Percentiles rank a stretch among this genome's conserved stretches.
Evolutionary conservation across 2,888 invertebrate species (phyloP).

Genomic region (Aplocera efformata): DNA sequence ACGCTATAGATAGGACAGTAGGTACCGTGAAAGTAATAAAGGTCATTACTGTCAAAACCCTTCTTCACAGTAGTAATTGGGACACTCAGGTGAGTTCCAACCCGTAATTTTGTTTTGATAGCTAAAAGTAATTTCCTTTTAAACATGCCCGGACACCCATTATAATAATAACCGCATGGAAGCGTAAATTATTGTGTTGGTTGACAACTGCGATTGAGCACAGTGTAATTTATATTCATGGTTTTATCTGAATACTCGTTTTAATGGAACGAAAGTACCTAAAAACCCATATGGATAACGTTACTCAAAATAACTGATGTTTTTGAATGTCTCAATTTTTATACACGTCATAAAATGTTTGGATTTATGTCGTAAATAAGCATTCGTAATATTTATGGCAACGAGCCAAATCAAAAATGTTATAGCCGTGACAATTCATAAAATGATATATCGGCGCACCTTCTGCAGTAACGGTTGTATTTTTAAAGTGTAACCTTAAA

Average conservation of each 20-base stretch:
- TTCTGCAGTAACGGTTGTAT: background rate
- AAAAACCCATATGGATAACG: slow-evolving; percentile 4
- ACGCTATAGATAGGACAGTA: slow-evolving; percentile 5
- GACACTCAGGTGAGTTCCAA: slow-evolving; percentile 3
- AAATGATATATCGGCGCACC: slow-evolving; percentile 6
- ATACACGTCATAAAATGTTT: slow-evolving; percentile 10
- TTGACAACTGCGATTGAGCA: slow-evolving; percentile 18
- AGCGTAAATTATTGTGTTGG: slow-evolving; percentile 19
- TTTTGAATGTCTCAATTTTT: slow-evolving; percentile 9
- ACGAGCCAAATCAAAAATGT: slow-evolving; percentile 14
- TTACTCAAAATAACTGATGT: background rate
- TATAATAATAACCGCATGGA: slow-evolving; percentile 13
- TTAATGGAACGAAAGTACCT: slow-evolving; percentile 14
- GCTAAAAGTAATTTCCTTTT: slow-evolving; percentile 11
- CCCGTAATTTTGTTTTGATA: slow-evolving; percentile 10
- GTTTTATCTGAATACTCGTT: slow-evolving; percentile 15
- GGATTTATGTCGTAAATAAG: slow-evolving; percentile 14
- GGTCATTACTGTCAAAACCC: background rate
- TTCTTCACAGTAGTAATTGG: slow-evolving; percentile 3
- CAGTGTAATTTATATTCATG: slow-evolving; percentile 22
- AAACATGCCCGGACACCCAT: slow-evolving; percentile 11
- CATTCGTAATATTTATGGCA: slow-evolving; percentile 16
- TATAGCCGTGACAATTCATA: slow-evolving; percentile 13
- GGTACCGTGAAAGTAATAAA: background rate
- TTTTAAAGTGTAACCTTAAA: too few species aligned